Conservation (phyloP, 1,140 invertebrate genomes). For the Aplysia californica region DNA sequence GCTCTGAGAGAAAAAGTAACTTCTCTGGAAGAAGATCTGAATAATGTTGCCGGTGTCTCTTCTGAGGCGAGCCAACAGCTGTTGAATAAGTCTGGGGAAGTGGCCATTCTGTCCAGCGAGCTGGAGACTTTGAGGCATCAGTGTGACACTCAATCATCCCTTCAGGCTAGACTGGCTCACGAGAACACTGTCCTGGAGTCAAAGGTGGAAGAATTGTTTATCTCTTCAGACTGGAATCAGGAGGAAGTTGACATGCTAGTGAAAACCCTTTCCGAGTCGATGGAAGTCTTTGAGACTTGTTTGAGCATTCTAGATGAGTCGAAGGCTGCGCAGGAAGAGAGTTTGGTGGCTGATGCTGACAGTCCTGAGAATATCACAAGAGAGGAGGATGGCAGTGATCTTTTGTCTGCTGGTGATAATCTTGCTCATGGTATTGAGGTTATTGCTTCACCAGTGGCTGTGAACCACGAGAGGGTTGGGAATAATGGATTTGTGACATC, state of each 20-base stretch:
- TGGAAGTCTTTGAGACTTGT: conserved; percentile 4
- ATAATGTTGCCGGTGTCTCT: too few species aligned
- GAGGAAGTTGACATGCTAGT: not conserved
- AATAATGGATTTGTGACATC: conserved; percentile 8
- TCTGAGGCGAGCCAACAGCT: too few species aligned
- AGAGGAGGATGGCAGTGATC: too few species aligned
- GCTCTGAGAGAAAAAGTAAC: not conserved
- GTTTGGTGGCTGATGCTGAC: too few species aligned
- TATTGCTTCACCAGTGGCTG: too few species aligned
- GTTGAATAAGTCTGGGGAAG: too few species aligned
- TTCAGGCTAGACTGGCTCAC: not conserved
- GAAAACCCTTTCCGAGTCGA: not conserved
- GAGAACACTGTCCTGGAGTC: not conserved
- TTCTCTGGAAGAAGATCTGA: too few species aligned
- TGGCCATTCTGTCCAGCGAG: not conserved
- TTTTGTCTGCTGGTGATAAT: too few species aligned
- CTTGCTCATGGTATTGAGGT: too few species aligned
- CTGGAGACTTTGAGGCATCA: not conserved
- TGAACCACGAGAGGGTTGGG: too few species aligned
- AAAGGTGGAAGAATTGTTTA: not conserved
- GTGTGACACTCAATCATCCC: not conserved
- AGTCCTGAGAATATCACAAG: too few species aligned
- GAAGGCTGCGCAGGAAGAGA: too few species aligned
- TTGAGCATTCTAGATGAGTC: not conserved
- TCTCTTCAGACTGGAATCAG: not conserved